A percentile compares a stretch with the other conserved stretches of the same genome.
Conservation (phyloP, 2,888 invertebrate genomes). For the Germaria angustata region DNA sequence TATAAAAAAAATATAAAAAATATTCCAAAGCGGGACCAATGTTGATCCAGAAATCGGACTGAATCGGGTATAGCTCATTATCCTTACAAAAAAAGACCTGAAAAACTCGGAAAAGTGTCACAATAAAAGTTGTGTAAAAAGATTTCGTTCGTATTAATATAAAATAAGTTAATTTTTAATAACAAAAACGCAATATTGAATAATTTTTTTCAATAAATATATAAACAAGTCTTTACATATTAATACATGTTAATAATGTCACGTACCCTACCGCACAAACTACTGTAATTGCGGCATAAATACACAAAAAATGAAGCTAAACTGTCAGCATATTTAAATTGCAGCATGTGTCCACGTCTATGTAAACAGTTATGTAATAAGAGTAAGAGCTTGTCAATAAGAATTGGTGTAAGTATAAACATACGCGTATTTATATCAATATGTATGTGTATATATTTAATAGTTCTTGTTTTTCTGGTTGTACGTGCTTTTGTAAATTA, state of each 20-base stretch:
- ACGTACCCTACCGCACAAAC: conserved; percentile 54
- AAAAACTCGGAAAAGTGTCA: too few relatives aligned
- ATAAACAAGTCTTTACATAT: background rate
- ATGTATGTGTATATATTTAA: conserved; percentile 36
- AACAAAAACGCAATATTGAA: too few relatives aligned
- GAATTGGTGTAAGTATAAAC: background rate
- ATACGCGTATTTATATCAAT: background rate
- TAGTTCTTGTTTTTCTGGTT: conserved; percentile 10
- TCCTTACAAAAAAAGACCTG: too few relatives aligned
- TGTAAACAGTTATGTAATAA: background rate
- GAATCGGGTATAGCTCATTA: too few relatives aligned
- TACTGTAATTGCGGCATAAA: conserved; percentile 51
- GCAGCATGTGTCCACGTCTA: conserved; percentile 4
- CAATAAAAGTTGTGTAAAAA: too few relatives aligned
- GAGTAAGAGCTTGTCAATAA: background rate
- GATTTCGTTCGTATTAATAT: too few relatives aligned
- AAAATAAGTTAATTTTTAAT: too few relatives aligned
- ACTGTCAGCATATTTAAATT: conserved; percentile 54
- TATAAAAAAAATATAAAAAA: too few relatives aligned
- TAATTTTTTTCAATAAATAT: too few relatives aligned
- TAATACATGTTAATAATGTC: conserved; percentile 47
- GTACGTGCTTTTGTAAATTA: conserved; percentile 65
- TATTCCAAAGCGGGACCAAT: too few relatives aligned
- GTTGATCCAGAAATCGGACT: too few relatives aligned
- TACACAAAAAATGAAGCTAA: conserved; percentile 32